A percentile compares a stretch with the other conserved stretches of the same genome.
Conservation (phyloP, 2,113 vertebrate genomes). For the Clupea harengus region DNA sequence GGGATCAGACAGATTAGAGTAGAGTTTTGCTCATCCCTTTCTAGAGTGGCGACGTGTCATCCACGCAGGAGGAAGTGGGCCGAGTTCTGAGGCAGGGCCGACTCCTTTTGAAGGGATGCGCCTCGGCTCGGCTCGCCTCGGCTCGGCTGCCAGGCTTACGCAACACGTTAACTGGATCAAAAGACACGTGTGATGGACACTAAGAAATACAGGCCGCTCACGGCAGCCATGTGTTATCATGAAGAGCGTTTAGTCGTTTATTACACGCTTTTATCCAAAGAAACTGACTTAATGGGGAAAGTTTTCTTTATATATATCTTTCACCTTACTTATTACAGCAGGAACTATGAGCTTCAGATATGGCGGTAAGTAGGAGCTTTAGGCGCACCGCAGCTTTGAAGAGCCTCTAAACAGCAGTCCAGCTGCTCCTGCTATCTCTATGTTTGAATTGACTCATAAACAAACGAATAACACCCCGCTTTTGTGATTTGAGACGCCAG, state of each 20-base stretch:
- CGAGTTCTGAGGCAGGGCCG: neutral
- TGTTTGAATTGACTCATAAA: neutral
- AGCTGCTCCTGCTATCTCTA: neutral
- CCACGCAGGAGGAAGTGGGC: neutral
- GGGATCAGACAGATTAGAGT: conserved; percentile 17
- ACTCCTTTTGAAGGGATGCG: neutral
- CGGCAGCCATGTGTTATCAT: neutral
- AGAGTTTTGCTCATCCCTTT: conserved; percentile 10
- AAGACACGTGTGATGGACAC: neutral
- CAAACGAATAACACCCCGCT: neutral
- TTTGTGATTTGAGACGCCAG: neutral
- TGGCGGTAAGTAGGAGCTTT: neutral
- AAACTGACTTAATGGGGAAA: neutral
- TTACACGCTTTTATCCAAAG: neutral
- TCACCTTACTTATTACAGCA: neutral
- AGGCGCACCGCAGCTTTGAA: neutral
- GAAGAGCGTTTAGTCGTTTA: neutral
- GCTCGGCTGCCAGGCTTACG: neutral
- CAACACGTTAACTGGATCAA: neutral
- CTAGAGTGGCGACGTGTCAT: neutral
- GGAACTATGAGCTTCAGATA: neutral
- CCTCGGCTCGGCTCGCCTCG: neutral
- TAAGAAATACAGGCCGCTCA: neutral
- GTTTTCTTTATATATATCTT: neutral
- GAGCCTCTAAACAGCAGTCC: neutral